phyloP scores from a whole-genome alignment of 2,888 invertebrate genomes.

The Leptinotarsa peninsularis region DNA sequence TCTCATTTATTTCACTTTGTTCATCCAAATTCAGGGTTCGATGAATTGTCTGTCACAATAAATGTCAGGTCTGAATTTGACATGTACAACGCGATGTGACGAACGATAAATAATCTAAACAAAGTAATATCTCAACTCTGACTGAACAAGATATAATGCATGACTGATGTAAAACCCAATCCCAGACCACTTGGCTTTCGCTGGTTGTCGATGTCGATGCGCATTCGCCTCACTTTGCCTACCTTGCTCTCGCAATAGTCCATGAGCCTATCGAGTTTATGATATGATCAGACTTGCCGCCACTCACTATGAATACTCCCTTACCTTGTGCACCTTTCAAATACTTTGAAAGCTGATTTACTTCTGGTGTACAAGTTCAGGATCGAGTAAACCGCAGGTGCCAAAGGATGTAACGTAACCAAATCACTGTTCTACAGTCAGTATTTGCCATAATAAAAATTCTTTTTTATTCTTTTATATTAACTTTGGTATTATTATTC shows the following conservation, averaged over 20 bases:
- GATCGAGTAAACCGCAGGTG: too few species aligned
- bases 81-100: neutral
- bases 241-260: neutral
- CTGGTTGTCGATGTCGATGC: neutral
- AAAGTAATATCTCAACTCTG: neutral
- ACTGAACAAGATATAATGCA: neutral
- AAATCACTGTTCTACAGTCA: too few species aligned
- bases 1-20: constrained; percentile 15
- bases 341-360: too few species aligned
- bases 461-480: too few species aligned
- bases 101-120: neutral
- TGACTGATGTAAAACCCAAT: neutral
- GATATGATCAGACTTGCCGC: neutral
- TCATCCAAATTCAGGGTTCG: neutral
- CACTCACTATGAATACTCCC: too few species aligned
- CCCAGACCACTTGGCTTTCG: constrained; percentile 18
- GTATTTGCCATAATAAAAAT: too few species aligned
- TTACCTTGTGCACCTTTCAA: neutral
- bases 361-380: too few species aligned
- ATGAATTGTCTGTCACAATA: constrained; percentile 5
- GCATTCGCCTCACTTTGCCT: neutral
- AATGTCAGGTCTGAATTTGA: constrained; percentile 2
- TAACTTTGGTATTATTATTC: too few species aligned
- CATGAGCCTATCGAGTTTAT: constrained; percentile 6
- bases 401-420: too few species aligned